These are phyloP conservation scores for Darevskia nairensis DNA, from an alignment of 2,797 vertebrate species.

Conservation along the genomic window DNA sequence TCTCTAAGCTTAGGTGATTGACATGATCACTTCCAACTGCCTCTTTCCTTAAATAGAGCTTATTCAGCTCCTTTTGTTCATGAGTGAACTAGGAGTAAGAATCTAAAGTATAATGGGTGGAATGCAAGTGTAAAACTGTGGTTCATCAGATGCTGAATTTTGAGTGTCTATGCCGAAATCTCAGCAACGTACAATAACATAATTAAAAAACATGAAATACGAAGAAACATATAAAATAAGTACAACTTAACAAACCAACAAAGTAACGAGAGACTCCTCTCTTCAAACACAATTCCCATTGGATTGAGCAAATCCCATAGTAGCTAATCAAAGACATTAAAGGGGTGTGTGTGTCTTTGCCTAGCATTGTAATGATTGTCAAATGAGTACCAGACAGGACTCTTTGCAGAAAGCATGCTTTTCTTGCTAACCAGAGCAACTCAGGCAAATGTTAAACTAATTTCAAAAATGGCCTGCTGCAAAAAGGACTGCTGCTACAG, in stretches of 20 bases:
- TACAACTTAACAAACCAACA: too few species aligned
- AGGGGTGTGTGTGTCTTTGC: not conserved
- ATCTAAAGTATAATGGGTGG: not conserved
- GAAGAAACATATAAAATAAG: too few species aligned
- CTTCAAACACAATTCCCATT: too few species aligned
- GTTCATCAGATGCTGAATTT: too few species aligned
- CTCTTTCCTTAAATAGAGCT: not conserved
- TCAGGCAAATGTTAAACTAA: not conserved
- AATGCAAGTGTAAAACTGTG: not conserved
- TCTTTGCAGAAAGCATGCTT: not conserved
- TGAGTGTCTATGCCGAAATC: too few species aligned
- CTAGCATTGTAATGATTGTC: too few species aligned
- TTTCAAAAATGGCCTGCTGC: not conserved
- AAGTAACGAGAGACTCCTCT: too few species aligned
- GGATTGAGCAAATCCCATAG: too few species aligned
- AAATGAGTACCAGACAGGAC: too few species aligned
- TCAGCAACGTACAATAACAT: too few species aligned
- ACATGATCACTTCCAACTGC: not conserved
- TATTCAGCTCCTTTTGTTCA: conserved; percentile 2
- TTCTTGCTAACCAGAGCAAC: not conserved
- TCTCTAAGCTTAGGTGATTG: too few species aligned
- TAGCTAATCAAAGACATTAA: not conserved
- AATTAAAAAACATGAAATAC: too few species aligned
- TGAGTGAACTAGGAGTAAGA: not conserved
- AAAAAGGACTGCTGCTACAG: not conserved